These are phyloP conservation scores for Hyposoter didymator DNA, from an alignment of 2,888 invertebrate genomes.

Conservation along the genomic window DNA sequence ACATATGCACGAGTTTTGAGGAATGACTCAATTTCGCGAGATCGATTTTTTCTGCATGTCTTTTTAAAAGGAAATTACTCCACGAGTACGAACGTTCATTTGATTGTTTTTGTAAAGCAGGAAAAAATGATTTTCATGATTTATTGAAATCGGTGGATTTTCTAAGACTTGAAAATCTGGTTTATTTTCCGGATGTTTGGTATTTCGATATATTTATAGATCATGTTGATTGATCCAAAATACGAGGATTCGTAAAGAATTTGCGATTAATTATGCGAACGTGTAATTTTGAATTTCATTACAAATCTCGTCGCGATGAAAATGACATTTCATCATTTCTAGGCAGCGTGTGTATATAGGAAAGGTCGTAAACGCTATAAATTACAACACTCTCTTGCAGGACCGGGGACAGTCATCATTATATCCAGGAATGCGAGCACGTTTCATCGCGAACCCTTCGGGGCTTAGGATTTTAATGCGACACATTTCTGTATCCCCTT, in stretches of 20 bases:
- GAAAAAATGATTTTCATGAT: not conserved
- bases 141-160: not conserved
- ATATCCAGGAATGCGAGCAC: constrained; percentile 34
- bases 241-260: not conserved
- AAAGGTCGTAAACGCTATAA: not conserved
- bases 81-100: too few species aligned
- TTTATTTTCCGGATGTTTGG: constrained; percentile 17
- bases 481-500: not conserved
- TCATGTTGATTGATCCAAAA: not conserved
- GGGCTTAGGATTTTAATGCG: constrained; percentile 15
- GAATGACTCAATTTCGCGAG: too few species aligned
- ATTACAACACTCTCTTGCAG: constrained; percentile 30
- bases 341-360: not conserved
- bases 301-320: constrained; percentile 28
- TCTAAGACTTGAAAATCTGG: not conserved
- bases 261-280: constrained; percentile 27
- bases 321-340: constrained; percentile 32
- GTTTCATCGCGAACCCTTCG: constrained; percentile 15
- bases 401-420: constrained; percentile 2
- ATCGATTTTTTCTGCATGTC: too few species aligned
- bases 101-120: not conserved
- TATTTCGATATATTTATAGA: constrained; percentile 33
- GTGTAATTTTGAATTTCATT: constrained; percentile 8
- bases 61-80: too few species aligned
- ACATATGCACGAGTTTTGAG: too few species aligned